Evolutionary conservation across 2,797 vertebrate genomes (phyloP), one percentile per base, ranked within the genome.

Genomic region (Nyctalus aviator): DNA sequence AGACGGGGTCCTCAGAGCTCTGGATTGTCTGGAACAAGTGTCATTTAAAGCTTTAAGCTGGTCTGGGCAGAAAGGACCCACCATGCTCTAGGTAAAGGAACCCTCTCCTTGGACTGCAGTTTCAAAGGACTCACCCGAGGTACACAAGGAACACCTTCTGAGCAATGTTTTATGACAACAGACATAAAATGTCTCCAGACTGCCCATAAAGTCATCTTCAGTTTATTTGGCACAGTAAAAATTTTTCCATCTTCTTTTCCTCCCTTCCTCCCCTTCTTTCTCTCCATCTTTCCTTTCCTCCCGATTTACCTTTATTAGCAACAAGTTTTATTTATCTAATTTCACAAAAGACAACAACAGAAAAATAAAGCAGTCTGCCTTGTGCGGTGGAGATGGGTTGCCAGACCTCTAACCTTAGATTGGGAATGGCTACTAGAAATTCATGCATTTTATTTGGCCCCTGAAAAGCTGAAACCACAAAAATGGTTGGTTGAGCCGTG

Each of bases 111-210:
- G 62, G 84, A 44, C 30, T 10, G 7, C 21, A 4, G 30, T 77
- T 96, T 89, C 95, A 46, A 5, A 88, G 76, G 87, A 41, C 62
- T 86, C 69, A 21, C 8, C 30, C 2, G 25, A 77, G 62, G 86
- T 32, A 48, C n/a, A 25, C 14, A 20, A 3, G 62, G 11, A 12
- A 62, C 0, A 12, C 37, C 27, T 87, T 59, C 84, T 88, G 18
- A 27, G 46, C n/a, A 21, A 23, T 0, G 53, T 72, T 91, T 79
- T 69, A 90, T 69, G 72, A 84, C 2, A 18, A 50, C 0, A 69
- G 15, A 37, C n/a, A 46, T 23, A 46, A 21, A 59, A 44, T 15
- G 91, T 93, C 81, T 94, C 89, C 77, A 93, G 88, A 87, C 13
- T 73, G 12, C 78, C 71, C 66, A 46, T 59, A 88, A 89, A 94